A percentile compares a stretch with the other conserved stretches of the same genome.
Evolutionary conservation across 2,113 vertebrate species (phyloP).

Genomic region (Leiothrix lutea): DNA sequence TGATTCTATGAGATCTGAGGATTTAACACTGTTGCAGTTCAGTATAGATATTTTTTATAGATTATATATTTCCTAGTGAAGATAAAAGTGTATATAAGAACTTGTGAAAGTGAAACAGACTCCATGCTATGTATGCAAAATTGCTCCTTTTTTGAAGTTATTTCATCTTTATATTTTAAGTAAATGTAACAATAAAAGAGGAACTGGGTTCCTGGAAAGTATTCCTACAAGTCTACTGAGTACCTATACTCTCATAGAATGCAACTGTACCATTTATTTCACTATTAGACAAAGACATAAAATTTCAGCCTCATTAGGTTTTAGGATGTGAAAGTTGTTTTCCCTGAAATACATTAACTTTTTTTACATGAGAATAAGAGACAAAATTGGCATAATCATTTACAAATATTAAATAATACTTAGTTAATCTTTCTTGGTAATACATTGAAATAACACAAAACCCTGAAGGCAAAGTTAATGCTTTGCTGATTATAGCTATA

Average conservation of each 20-base stretch:
- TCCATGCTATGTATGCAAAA: not conserved
- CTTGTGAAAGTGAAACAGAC: not conserved
- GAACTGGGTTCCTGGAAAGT: not conserved
- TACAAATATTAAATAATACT: not conserved
- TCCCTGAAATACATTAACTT: not conserved
- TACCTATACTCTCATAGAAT: not conserved
- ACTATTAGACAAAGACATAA: not conserved
- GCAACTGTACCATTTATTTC: conserved; percentile 13
- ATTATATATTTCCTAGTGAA: not conserved
- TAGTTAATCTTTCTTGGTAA: conserved; percentile 9
- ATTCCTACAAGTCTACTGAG: not conserved
- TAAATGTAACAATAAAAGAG: not conserved
- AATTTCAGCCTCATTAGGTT: conserved; percentile 11
- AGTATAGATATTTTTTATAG: not conserved
- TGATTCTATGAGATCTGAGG: not conserved
- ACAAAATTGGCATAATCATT: not conserved
- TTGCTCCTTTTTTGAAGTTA: not conserved
- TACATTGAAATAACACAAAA: not conserved
- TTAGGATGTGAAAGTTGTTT: not conserved
- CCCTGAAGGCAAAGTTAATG: not conserved
- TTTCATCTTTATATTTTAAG: not conserved
- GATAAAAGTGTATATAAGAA: not conserved
- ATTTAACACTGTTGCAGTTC: not conserved
- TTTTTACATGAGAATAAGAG: not conserved
- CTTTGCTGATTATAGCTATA: not conserved